Percentiles rank a stretch among this genome's conserved stretches.
phyloP scores from a whole-genome alignment of 2,888 invertebrate species.

The Drosophila neotestacea region DNA sequence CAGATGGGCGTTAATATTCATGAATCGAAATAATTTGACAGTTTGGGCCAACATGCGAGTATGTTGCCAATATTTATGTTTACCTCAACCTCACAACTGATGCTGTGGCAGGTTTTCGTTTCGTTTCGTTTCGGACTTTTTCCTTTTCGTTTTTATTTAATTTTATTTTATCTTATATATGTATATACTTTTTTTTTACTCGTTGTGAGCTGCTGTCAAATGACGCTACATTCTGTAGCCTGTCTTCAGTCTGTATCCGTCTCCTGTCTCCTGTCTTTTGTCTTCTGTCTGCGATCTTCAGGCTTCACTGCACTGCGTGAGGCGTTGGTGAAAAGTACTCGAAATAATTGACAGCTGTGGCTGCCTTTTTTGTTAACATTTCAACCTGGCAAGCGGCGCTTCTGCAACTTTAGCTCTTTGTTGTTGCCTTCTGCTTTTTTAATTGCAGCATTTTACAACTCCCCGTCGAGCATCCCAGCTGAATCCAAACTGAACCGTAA shows the following conservation, averaged over 20 bases:
- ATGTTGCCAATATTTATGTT: constrained; percentile 79
- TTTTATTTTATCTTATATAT: neutral
- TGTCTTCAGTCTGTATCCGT: constrained; percentile 25
- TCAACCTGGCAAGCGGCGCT: constrained; percentile 48
- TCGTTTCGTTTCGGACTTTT: neutral
- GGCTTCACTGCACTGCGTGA: constrained; percentile 68
- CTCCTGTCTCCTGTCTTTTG: constrained; percentile 25
- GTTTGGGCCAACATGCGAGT: constrained; percentile 82
- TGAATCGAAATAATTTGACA: constrained; percentile 81
- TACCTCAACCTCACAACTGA: constrained; percentile 12
- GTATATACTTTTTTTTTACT: constrained; percentile 2
- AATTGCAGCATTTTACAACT: constrained; percentile 77
- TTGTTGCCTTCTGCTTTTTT: constrained; percentile 63
- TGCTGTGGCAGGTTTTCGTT: constrained; percentile 19
- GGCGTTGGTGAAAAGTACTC: constrained; percentile 83
- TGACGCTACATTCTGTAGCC: constrained; percentile 31
- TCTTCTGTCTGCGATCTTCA: constrained; percentile 11
- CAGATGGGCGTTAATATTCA: constrained; percentile 80
- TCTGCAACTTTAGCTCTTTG: constrained; percentile 57
- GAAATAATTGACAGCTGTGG: constrained; percentile 82
- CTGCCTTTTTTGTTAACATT: constrained; percentile 78
- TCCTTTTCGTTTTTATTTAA: neutral
- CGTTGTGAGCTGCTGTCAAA: constrained; percentile 54
- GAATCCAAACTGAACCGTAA: constrained; percentile 9
- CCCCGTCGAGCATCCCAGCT: constrained; percentile 59